Conservation (phyloP, 2,797 vertebrate species). For the Amblyraja radiata region DNA sequence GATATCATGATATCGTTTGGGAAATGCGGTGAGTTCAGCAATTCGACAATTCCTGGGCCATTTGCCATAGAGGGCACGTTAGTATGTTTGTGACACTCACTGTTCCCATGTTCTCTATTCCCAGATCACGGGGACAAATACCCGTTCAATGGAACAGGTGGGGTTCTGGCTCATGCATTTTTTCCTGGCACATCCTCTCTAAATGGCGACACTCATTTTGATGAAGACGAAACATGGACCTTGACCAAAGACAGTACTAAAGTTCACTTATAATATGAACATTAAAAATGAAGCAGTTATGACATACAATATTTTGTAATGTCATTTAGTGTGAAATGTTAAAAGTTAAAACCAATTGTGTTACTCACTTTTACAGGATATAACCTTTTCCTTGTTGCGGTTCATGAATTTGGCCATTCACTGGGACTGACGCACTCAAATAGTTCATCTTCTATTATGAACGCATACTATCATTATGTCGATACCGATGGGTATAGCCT, state of each 20-base stretch:
- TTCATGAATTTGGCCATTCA: slow-evolving; percentile 66
- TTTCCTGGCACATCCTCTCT: slow-evolving; percentile 45
- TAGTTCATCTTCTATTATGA: slow-evolving; percentile 55
- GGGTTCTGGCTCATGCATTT: slow-evolving; percentile 73
- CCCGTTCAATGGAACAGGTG: slow-evolving; percentile 70
- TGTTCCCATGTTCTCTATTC: not conserved
- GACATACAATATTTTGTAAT: not conserved
- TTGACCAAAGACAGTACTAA: not conserved
- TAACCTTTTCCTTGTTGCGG: slow-evolving; percentile 58
- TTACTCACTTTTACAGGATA: slow-evolving; percentile 44
- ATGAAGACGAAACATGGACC: slow-evolving; percentile 74
- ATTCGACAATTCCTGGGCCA: not conserved
- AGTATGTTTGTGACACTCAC: not conserved
- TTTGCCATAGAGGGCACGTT: not conserved
- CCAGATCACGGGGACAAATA: not conserved
- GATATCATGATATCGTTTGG: slow-evolving; percentile 96
- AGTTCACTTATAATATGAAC: too few relatives aligned
- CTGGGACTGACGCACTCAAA: slow-evolving; percentile 60
- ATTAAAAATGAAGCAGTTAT: too few relatives aligned
- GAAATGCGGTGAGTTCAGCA: slow-evolving; percentile 62
- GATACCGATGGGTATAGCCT: slow-evolving; percentile 47
- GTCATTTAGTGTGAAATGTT: not conserved
- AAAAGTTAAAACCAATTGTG: not conserved
- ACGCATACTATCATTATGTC: slow-evolving; percentile 48
- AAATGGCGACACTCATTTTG: slow-evolving; percentile 81